Evolutionary conservation across 1,140 invertebrate species (phyloP), one percentile per base, ranked within the genome.

Genomic region (Zaprionus kolodkinae): DNA sequence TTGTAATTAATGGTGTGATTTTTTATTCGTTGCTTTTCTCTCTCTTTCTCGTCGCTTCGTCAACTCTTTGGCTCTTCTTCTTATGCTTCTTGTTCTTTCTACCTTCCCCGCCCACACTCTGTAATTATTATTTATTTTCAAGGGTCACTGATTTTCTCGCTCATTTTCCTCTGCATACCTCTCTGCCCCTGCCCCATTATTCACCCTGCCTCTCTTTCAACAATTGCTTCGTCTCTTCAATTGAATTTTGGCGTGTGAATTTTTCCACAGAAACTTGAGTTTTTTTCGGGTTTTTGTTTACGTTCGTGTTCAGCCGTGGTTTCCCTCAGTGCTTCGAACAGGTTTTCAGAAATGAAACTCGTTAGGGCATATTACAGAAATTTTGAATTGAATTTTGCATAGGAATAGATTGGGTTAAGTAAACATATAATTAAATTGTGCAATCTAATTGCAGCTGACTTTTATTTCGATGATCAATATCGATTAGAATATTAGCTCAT

Each of bases 91-190:
- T 54, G 17, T 36, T 33, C 0, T 17, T 11, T 17, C 6, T 27
- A 6, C 21, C 35, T 15, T 27, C 33, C 43, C 27, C 36, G 27
- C 52, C 59, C 40, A 38, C 6, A 15, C 21, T 50, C 65, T 60
- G 63, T 77, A 73, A 77, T 77, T 77, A 77, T 77, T 74, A 74
- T 77, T 77, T 77, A 77, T 74, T 74, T 77, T 77, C 75, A 77
- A 64, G 75, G 75, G 75, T 77, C 75, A 77, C 25, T 74, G 75
- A 77, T 77, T 77, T 77, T 74, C 69, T 67, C 52, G 57, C 62
- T 62, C 33, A 55, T 72, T 67, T 76, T 71, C 21, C 36, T 57
- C 45, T 48, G 15, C 17, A 17, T n/a, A 60, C 27, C 54, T 36
- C 48, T 27, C 11, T 30, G 27, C 27, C 45, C 2, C 45, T 15